These are phyloP conservation scores for Andrena minutula DNA, from an alignment of 2,888 invertebrate genomes.

Conservation along the genomic window DNA sequence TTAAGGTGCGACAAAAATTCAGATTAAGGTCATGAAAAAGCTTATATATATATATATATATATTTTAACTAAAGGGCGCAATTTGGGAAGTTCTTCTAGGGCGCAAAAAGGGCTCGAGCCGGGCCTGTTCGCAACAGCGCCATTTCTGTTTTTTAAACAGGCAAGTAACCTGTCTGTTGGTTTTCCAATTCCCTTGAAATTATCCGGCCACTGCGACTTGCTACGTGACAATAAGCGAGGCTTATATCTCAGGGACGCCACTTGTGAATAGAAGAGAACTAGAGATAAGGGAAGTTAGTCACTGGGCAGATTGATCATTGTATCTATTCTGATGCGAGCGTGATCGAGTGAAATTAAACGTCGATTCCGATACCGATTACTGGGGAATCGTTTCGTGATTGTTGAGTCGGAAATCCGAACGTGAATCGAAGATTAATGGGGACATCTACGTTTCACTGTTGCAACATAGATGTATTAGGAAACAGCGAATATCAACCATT, in stretches of 20 bases:
- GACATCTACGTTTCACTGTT: background rate
- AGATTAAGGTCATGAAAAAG: too few species aligned
- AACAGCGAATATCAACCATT: too few species aligned
- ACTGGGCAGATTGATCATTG: conserved; percentile 21
- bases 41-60: too few species aligned
- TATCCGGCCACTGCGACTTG: background rate
- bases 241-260: conserved; percentile 6
- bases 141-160: too few species aligned
- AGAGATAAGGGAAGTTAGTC: conserved; percentile 29
- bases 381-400: conserved; percentile 36
- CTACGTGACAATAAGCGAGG: background rate
- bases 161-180: too few species aligned
- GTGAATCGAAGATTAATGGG: background rate
- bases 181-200: too few species aligned
- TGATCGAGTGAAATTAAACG: conserved; percentile 26
- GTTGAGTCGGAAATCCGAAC: conserved; percentile 1
- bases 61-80: too few species aligned
- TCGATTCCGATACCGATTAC: conserved; percentile 24
- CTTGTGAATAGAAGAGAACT: conserved; percentile 6
- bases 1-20: too few species aligned
- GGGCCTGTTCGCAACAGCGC: too few species aligned
- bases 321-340: background rate
- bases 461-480: background rate
- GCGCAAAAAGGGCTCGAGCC: too few species aligned
- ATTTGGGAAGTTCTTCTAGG: too few species aligned